phyloP scores from a whole-genome alignment of 2,888 invertebrate species.

The Boloria euphrosyne region DNA sequence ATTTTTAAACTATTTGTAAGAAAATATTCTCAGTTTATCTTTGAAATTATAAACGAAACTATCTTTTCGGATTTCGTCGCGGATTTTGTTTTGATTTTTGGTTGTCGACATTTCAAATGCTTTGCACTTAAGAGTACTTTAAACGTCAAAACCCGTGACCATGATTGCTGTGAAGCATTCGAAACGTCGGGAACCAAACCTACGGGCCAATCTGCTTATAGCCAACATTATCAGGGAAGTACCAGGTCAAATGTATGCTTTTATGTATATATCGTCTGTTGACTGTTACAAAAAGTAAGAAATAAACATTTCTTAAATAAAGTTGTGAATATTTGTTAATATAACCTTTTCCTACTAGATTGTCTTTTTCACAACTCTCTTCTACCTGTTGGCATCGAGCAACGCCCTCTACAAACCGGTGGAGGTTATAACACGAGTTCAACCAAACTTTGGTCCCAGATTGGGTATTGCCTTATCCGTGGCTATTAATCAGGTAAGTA shows the following conservation, averaged over 20 bases:
- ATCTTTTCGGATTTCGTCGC: background rate
- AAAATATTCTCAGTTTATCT: background rate
- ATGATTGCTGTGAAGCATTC: no score
- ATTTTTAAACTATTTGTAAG: background rate
- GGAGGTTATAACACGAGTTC: constrained; percentile 91
- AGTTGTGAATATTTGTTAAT: background rate
- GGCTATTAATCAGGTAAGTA: constrained; percentile 89
- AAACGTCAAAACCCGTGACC: no score
- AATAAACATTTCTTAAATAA: constrained; percentile 1
- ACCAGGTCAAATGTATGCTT: no score
- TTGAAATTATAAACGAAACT: no score
- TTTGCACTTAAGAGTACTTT: no score
- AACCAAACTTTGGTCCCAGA: constrained; percentile 89
- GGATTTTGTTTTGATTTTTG: no score
- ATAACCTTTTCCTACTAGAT: constrained; percentile 81
- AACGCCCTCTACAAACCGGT: constrained; percentile 93
- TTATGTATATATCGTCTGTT: background rate
- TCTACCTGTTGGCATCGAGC: constrained; percentile 94
- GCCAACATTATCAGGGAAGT: background rate
- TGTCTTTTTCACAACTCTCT: constrained; percentile 97
- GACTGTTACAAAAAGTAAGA: background rate
- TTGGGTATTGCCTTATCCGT: constrained; percentile 92
- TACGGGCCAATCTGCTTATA: no score
- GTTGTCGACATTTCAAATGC: no score
- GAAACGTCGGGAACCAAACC: no score